These are phyloP conservation scores for Acleris sparsana DNA, from an alignment of 2,888 invertebrate genomes.

Conservation along the genomic window DNA sequence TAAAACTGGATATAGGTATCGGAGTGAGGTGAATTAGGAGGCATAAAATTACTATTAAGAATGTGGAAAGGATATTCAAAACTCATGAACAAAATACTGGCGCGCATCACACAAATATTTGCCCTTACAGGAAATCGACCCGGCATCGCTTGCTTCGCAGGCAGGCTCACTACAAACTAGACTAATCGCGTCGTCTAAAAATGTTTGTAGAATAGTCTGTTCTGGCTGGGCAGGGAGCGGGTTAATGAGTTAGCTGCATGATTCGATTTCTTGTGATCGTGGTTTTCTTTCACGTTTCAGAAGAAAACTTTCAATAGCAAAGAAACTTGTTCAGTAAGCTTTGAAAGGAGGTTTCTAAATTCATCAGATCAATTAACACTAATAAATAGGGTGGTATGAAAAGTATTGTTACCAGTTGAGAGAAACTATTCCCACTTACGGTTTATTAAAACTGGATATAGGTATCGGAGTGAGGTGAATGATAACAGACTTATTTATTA, in stretches of 20 bases:
- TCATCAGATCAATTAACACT: not conserved
- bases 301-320: slow-evolving; percentile 6
- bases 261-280: not conserved
- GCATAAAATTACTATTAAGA: too few species aligned
- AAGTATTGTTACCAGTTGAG: not conserved
- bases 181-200: too few species aligned
- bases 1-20: not conserved
- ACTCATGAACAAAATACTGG: too few species aligned
- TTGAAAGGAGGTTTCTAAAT: not conserved
- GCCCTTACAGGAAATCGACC: too few species aligned
- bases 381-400: too few species aligned
- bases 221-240: not conserved
- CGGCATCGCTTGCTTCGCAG: too few species aligned
- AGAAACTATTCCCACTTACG: not conserved
- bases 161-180: too few species aligned
- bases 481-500: too few species aligned
- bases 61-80: too few species aligned
- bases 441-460: not conserved
- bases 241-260: slow-evolving; percentile 11
- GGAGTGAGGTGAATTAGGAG: too few species aligned
- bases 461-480: too few species aligned
- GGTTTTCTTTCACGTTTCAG: slow-evolving; percentile 5
- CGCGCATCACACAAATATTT: too few species aligned
- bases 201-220: not conserved
- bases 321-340: slow-evolving; percentile 2